A percentile compares a stretch with the other conserved stretches of the same genome.
phyloP scores from a whole-genome alignment of 2,797 vertebrate genomes.

The Propithecus perrieri region DNA sequence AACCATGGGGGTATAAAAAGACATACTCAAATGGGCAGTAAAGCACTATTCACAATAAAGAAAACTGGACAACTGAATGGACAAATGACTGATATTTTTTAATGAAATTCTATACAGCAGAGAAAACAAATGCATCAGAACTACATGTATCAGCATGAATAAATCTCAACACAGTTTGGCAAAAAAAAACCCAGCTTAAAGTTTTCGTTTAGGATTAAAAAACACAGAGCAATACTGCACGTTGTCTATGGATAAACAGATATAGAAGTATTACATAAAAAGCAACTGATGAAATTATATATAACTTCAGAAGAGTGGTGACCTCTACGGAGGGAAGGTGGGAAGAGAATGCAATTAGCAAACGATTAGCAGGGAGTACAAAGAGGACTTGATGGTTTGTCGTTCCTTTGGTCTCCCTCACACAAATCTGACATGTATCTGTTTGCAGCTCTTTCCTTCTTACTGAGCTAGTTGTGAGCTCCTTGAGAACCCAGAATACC shows the following conservation, averaged over 20 bases:
- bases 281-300: not conserved
- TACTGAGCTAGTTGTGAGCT: not conserved
- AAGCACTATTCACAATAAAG: not conserved
- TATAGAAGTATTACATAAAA: not conserved
- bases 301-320: not conserved
- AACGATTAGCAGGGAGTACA: not conserved
- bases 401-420: not conserved
- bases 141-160: not conserved
- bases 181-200: not conserved
- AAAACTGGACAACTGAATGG: not conserved
- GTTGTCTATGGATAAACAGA: not conserved
- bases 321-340: not conserved
- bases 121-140: not conserved
- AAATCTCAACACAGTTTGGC: not conserved
- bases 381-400: not conserved
- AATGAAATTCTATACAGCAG: not conserved
- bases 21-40: not conserved
- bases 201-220: not conserved
- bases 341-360: not conserved
- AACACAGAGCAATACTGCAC: not conserved
- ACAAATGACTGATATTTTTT: not conserved
- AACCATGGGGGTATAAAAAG: not conserved
- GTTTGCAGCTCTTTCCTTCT: not conserved
- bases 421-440: not conserved
- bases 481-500: not conserved